Conservation (phyloP, 1,140 invertebrate genomes). For the Mactra quadrangularis region DNA sequence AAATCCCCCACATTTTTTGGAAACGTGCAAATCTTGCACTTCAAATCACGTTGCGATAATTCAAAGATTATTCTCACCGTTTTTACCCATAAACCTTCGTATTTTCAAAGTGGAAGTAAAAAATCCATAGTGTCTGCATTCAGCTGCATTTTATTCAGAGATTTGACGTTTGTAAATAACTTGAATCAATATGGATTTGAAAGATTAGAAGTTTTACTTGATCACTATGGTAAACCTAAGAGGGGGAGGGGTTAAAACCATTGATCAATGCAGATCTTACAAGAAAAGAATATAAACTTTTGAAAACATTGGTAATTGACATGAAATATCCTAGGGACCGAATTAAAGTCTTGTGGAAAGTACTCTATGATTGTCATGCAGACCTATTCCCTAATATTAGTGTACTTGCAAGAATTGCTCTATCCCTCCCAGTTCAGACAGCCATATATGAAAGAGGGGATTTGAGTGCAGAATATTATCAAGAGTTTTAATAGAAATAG, state of each 20-base stretch:
- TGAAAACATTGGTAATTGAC: conserved; percentile 21
- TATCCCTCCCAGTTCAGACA: conserved; percentile 34
- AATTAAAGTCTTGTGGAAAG: conserved; percentile 21
- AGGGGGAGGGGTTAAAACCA: conserved; percentile 4
- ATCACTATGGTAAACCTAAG: background rate
- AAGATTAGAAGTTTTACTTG: conserved; percentile 5
- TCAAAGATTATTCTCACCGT: too few species aligned
- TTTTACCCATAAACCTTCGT: too few species aligned
- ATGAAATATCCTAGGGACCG: conserved; percentile 28
- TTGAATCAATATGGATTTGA: background rate
- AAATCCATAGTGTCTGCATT: too few species aligned
- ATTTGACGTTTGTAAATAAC: too few species aligned
- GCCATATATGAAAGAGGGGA: conserved; percentile 20
- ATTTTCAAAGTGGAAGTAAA: too few species aligned
- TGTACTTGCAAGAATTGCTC: conserved; percentile 28
- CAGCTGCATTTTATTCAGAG: too few species aligned
- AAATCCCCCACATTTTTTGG: too few species aligned
- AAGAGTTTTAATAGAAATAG: conserved; percentile 17
- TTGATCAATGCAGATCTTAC: background rate
- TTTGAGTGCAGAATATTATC: conserved; percentile 21
- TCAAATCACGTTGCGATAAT: too few species aligned
- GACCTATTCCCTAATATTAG: conserved; percentile 22
- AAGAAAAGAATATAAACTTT: conserved; percentile 3
- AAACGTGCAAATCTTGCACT: too few species aligned
- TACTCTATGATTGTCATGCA: conserved; percentile 12